A percentile compares a stretch with the other conserved stretches of the same genome.
phyloP scores from a whole-genome alignment of 2,113 vertebrate species.

The Corvus cornix region DNA sequence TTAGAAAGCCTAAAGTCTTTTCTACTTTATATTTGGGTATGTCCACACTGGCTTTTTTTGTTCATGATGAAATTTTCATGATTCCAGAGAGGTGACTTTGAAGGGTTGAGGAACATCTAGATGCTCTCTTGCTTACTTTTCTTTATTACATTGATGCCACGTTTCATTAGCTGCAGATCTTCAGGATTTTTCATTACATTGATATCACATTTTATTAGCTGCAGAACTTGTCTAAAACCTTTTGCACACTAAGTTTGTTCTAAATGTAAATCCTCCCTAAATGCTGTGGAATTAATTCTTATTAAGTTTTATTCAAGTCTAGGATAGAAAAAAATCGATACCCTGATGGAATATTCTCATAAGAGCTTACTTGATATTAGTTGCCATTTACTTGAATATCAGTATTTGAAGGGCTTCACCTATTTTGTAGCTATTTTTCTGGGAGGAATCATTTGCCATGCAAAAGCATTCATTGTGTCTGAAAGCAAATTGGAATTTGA shows the following conservation, averaged over 20 bases:
- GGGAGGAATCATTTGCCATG: background rate
- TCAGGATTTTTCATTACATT: background rate
- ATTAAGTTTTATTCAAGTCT: background rate
- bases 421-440: background rate
- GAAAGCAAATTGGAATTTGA: background rate
- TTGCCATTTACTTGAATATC: background rate
- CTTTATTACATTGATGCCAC: background rate
- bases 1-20: background rate
- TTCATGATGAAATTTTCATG: background rate
- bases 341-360: background rate
- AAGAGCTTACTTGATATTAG: background rate
- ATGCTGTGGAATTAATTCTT: background rate
- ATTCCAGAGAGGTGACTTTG: background rate
- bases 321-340: background rate
- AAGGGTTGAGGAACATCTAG: background rate
- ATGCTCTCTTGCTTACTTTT: background rate
- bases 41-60: background rate
- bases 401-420: background rate
- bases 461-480: background rate
- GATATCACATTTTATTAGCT: background rate
- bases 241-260: background rate
- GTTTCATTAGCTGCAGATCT: background rate
- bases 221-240: background rate
- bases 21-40: background rate
- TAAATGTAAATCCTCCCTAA: background rate